Conservation (phyloP, 2,797 vertebrate genomes). For the Chloroceryle inda region DNA sequence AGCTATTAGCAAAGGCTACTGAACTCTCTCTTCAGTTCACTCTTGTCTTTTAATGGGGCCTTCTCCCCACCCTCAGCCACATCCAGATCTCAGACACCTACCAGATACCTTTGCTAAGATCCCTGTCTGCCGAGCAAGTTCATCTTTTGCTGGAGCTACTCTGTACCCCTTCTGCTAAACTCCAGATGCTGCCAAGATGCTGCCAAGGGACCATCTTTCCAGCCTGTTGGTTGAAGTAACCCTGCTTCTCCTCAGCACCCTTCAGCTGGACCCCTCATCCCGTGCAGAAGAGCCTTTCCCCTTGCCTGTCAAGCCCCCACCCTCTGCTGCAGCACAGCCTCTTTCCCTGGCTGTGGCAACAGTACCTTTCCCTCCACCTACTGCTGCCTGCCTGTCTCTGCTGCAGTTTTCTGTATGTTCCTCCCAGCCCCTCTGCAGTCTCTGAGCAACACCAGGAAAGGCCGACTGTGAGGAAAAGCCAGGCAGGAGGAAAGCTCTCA, state of each 20-base stretch:
- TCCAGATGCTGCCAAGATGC: neutral
- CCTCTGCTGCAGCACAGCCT: neutral
- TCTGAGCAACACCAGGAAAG: neutral
- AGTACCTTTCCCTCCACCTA: neutral
- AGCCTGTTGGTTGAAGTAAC: neutral
- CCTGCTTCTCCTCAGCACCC: neutral
- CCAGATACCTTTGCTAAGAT: neutral
- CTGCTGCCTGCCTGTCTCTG: neutral
- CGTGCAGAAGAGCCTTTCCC: neutral
- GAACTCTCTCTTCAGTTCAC: neutral
- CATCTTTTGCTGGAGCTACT: neutral
- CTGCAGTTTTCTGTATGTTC: neutral
- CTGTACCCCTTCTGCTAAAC: neutral
- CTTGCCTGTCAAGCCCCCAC: neutral
- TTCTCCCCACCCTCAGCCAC: neutral
- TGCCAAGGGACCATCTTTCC: neutral
- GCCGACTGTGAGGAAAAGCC: neutral
- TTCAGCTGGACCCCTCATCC: neutral
- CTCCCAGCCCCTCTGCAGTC: neutral
- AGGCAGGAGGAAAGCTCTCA: neutral
- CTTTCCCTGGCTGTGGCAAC: neutral
- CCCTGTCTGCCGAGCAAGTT: neutral
- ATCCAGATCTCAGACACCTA: neutral
- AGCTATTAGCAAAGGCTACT: neutral
- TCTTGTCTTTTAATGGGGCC: neutral